phyloP scores from a whole-genome alignment of 1,140 invertebrate species.

The Drosophila saltans region DNA sequence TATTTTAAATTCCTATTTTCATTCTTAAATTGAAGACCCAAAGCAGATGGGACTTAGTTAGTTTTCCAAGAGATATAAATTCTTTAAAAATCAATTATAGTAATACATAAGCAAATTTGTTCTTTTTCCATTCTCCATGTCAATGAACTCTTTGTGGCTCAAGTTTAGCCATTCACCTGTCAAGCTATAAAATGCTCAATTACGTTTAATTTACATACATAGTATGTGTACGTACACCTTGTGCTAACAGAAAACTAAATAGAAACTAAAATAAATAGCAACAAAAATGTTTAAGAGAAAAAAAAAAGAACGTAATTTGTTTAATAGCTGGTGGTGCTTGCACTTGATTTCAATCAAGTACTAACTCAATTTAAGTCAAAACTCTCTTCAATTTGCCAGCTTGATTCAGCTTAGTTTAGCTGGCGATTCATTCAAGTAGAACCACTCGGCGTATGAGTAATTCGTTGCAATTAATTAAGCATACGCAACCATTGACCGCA shows the following conservation, averaged over 20 bases:
- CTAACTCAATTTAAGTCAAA: conserved; percentile 37
- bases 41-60: too few relatives aligned
- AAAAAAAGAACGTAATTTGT: conserved; percentile 22
- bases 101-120: not conserved
- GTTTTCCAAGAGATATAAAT: too few relatives aligned
- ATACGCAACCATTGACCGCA: conserved; percentile 49
- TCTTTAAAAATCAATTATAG: too few relatives aligned
- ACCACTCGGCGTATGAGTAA: conserved; percentile 52
- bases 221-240: not conserved
- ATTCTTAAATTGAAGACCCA: too few relatives aligned
- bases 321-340: conserved; percentile 14
- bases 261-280: not conserved
- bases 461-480: conserved; percentile 61
- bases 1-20: too few relatives aligned
- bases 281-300: not conserved
- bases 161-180: conserved; percentile 9
- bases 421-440: conserved; percentile 33
- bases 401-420: not conserved
- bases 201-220: not conserved
- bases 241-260: not conserved
- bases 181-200: not conserved
- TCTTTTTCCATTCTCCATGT: not conserved
- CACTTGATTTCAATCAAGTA: conserved; percentile 27
- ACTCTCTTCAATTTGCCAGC: not conserved
- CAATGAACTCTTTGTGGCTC: conserved; percentile 13